Conservation (phyloP, 2,797 vertebrate species). For the Urophycis tenuis region DNA sequence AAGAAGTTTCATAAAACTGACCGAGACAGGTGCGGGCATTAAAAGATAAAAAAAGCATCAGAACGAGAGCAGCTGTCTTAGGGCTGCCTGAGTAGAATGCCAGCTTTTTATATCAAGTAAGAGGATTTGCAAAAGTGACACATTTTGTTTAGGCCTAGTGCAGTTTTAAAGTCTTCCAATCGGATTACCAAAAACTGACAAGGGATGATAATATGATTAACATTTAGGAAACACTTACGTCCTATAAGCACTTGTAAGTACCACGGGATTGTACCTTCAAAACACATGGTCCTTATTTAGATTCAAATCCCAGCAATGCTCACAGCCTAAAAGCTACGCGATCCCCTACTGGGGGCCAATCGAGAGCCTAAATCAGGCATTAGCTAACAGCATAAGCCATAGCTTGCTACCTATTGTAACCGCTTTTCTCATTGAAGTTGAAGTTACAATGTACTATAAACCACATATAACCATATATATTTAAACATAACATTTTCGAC, state of each 20-base stretch:
- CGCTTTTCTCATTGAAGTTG: not conserved
- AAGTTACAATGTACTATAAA: not conserved
- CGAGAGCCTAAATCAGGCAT: conserved; percentile 2
- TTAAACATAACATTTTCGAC: not conserved
- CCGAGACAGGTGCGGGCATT: not conserved
- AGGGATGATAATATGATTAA: conserved; percentile 2
- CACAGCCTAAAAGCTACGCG: not conserved
- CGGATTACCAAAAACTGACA: not conserved
- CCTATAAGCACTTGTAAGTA: not conserved
- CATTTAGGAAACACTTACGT: not conserved
- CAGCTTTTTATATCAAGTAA: not conserved
- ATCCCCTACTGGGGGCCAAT: not conserved
- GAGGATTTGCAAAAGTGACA: not conserved
- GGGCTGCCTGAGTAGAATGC: not conserved
- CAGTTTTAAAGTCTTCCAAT: not conserved
- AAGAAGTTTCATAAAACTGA: not conserved
- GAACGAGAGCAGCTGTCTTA: not conserved
- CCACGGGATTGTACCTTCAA: not conserved
- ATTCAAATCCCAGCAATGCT: not conserved
- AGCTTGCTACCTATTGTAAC: not conserved
- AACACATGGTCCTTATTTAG: not conserved
- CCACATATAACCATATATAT: not conserved
- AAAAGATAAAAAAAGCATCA: not conserved
- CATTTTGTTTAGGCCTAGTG: not conserved
- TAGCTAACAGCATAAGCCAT: not conserved